Evolutionary conservation across 2,113 vertebrate species (phyloP).

Genomic region (Oncorhynchus clarkii): DNA sequence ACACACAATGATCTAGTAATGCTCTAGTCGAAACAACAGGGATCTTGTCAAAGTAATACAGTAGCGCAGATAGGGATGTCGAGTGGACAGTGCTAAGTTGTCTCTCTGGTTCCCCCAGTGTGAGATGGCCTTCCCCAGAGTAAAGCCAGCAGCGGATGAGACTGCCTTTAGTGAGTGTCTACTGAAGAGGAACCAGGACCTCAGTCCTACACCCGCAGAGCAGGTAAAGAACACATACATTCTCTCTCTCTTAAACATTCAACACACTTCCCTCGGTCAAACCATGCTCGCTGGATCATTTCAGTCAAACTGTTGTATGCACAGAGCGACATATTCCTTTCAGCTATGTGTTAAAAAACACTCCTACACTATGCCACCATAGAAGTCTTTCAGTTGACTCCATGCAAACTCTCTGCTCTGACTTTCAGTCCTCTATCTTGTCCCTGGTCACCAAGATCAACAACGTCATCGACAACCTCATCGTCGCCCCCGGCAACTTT

Average conservation of each 20-base stretch:
- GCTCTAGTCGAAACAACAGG: no score
- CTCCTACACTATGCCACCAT: background rate
- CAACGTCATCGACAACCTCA: slow-evolving; percentile 96
- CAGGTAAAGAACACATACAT: slow-evolving; percentile 76
- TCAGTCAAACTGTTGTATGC: no score
- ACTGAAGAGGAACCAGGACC: slow-evolving; percentile 94
- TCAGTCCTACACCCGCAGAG: slow-evolving; percentile 87
- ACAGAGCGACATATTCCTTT: no score
- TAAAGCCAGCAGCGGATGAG: slow-evolving; percentile 89
- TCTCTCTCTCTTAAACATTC: no score
- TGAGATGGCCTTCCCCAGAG: slow-evolving; percentile 96
- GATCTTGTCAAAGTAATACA: no score
- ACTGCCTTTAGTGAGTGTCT: slow-evolving; percentile 87
- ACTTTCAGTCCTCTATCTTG: slow-evolving; percentile 88
- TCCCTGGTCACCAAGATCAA: slow-evolving; percentile 98
- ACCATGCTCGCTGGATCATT: no score
- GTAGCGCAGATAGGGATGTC: background rate
- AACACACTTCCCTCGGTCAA: no score
- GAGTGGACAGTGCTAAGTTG: background rate
- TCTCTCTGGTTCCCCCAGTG: slow-evolving; percentile 71
- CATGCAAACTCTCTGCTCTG: background rate
- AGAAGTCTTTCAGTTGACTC: background rate
- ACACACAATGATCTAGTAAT: no score
- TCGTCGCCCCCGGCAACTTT: slow-evolving; percentile 93
- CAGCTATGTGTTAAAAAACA: background rate